A percentile compares a stretch with the other conserved stretches of the same genome.
Evolutionary conservation across 1,140 invertebrate genomes (phyloP).

Genomic region (Megalonaias nervosa): DNA sequence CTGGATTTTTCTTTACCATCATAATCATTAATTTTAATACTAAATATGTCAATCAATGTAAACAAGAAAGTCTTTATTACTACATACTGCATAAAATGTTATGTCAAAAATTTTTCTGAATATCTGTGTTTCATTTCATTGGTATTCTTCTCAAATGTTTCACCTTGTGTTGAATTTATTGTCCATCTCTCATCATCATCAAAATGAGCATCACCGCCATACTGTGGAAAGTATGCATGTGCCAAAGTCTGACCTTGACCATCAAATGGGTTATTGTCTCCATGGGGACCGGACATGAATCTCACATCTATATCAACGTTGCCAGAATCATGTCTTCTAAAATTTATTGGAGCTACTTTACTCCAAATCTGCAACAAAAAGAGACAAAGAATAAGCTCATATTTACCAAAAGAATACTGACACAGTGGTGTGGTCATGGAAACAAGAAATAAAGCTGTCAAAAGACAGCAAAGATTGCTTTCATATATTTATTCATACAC

Average conservation of each 20-base stretch:
- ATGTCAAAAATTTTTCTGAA: not conserved
- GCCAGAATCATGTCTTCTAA: constrained; percentile 40
- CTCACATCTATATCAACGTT: constrained; percentile 62
- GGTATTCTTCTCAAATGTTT: not conserved
- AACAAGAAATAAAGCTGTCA: not conserved
- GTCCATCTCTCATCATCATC: constrained; percentile 69
- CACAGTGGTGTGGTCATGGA: not conserved
- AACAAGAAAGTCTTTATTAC: no score
- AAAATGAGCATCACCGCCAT: constrained; percentile 81
- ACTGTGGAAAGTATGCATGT: constrained; percentile 76
- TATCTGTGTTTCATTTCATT: not conserved
- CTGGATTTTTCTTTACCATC: no score
- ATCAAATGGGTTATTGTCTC: constrained; percentile 68
- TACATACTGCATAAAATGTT: no score
- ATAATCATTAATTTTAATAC: no score
- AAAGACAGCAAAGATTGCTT: no score
- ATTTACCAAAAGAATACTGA: not conserved
- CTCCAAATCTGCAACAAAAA: constrained; percentile 58
- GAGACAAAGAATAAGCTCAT: not conserved
- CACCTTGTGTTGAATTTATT: constrained; percentile 50
- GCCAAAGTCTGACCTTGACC: constrained; percentile 68
- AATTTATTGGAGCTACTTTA: constrained; percentile 60
- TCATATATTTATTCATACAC: not conserved
- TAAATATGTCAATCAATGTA: no score
- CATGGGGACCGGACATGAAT: constrained; percentile 59